Evolutionary conservation across 2,888 invertebrate species (phyloP).

Genomic region (Drosophila algonquin): DNA sequence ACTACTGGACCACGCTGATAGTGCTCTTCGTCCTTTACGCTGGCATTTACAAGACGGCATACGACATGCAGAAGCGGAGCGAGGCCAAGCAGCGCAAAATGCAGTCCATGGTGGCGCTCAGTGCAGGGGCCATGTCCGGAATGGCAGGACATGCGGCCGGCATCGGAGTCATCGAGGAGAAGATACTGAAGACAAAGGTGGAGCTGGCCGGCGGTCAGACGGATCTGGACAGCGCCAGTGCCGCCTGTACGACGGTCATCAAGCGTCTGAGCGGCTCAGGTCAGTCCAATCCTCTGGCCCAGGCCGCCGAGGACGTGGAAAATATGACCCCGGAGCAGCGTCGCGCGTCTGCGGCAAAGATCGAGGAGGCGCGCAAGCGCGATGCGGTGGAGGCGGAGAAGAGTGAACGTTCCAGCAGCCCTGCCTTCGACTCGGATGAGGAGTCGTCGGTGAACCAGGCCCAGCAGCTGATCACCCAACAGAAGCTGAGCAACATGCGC

Average conservation of each 20-base stretch:
- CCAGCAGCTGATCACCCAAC: conserved; percentile 82
- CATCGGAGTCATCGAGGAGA: conserved; percentile 90
- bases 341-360: conserved; percentile 74
- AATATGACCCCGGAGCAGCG: conserved; percentile 73
- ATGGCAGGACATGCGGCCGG: conserved; percentile 95
- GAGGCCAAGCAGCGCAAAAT: conserved; percentile 98
- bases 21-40: conserved; percentile 98
- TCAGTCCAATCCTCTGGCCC: conserved; percentile 78
- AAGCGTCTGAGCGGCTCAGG: conserved; percentile 76
- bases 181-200: conserved; percentile 78
- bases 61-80: conserved; percentile 98
- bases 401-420: conserved; percentile 94
- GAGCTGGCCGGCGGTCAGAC: conserved; percentile 60
- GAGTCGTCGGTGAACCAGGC: conserved; percentile 89
- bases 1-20: conserved; percentile 98
- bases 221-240: conserved; percentile 57
- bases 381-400: conserved; percentile 86
- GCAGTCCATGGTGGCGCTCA: conserved; percentile 96
- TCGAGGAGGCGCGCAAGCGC: conserved; percentile 70
- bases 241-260: conserved; percentile 72
- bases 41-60: conserved; percentile 98
- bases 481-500: conserved; percentile 79
- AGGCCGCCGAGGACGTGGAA: conserved; percentile 70
- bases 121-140: conserved; percentile 95
- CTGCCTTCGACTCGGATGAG: conserved; percentile 97